Evolutionary conservation across 1,140 invertebrate genomes (phyloP).

Genomic region (Streblospio benedicti): DNA sequence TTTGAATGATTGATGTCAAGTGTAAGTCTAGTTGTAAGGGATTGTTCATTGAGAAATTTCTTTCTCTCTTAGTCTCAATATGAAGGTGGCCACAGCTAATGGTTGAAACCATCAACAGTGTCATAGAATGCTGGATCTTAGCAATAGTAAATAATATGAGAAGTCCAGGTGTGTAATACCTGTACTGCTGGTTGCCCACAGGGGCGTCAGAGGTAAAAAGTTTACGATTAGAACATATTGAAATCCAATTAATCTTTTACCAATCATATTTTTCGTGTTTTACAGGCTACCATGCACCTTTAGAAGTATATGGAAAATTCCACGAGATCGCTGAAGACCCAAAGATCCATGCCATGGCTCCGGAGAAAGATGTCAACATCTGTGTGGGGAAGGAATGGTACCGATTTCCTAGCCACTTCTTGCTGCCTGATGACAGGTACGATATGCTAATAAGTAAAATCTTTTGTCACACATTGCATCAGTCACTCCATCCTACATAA

Average conservation of each 20-base stretch:
- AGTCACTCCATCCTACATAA: background rate
- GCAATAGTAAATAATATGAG: too few relatives aligned
- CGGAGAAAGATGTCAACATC: constrained; percentile 63
- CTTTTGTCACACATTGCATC: background rate
- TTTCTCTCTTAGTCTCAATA: too few relatives aligned
- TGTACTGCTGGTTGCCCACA: too few relatives aligned
- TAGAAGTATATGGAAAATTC: constrained; percentile 77
- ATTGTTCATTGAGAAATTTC: too few relatives aligned
- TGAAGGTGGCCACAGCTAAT: too few relatives aligned
- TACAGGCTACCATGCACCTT: constrained; percentile 76
- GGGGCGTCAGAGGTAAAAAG: background rate
- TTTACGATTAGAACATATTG: background rate
- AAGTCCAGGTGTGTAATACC: too few relatives aligned
- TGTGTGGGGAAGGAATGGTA: constrained; percentile 99
- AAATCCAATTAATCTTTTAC: background rate
- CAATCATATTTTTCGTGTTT: constrained; percentile 17
- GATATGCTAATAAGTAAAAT: constrained; percentile 6
- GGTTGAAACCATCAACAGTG: too few relatives aligned
- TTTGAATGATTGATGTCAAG: too few relatives aligned
- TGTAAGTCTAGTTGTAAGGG: too few relatives aligned
- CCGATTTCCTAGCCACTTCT: constrained; percentile 89
- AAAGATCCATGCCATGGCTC: constrained; percentile 46
- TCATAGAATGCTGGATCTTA: too few relatives aligned
- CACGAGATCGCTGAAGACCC: constrained; percentile 55
- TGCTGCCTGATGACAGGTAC: constrained; percentile 63